Base-by-base conservation (phyloP, 2,888 invertebrate genomes). In the Eucera pruinosa region DNA sequence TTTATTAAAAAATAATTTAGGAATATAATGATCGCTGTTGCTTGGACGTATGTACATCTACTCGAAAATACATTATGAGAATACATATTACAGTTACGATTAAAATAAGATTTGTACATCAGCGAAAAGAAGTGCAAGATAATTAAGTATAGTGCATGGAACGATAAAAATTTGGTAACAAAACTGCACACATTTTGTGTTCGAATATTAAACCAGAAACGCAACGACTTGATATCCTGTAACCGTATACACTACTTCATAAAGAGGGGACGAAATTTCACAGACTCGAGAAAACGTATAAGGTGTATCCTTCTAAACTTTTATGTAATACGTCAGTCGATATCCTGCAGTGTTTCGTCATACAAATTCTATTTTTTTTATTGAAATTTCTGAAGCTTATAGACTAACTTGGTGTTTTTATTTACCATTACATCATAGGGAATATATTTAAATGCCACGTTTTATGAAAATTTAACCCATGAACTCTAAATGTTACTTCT, bases 241-340 rank as follows among this genome's bases (percentile, higher is more conserved):
- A n/a, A n/a, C n/a, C 6, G 30, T 6, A 20, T 6, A 27, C 30
- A 30, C 15, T 52, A 13, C 18, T 5, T 30, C 30, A 52, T 27
- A 18, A 18, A 18, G 9, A 6, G 30, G 5, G 18, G n/a, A 11
- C 30, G n/a, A 13, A 52, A 52, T n/a, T 27, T 52, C 52, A 18
- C 13, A 4, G 30, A 30, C 30, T 2, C n/a, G 11, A 30, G 30
- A 18, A 52, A 18, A 5, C 30, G 25, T 6, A 1, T 5, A 52
- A 30, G 30, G n/a, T 52, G 27, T 30, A 30, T 18, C 11, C 18
- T 18, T 52, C 0, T 18, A 30, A 52, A 18, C 52, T 52, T 52
- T 52, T 52, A 52, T 30, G 11, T 18, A 30, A 18, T 30, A 30
- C 18, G 52, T 52, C 27, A 52, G 13, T 30, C 52, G 52, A 52